Conservation (phyloP, 2,113 vertebrate species). For the Lipotes vexillifer region DNA sequence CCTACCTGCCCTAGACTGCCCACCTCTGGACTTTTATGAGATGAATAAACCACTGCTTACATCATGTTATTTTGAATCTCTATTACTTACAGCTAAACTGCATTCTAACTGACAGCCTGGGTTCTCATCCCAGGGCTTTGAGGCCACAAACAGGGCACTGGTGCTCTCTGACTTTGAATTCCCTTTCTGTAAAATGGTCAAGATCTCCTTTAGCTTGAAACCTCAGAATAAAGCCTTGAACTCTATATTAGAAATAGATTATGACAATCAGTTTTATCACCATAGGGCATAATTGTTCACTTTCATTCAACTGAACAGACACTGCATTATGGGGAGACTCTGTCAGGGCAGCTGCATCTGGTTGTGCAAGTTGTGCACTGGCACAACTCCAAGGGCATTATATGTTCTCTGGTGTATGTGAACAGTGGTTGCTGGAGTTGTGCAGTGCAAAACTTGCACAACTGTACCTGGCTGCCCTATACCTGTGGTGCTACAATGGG, state of each 20-base stretch:
- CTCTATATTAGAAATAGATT: background rate
- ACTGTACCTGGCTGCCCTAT: background rate
- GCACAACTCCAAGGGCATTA: background rate
- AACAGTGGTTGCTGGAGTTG: background rate
- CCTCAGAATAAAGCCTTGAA: background rate
- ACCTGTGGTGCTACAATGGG: background rate
- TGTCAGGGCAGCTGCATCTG: background rate
- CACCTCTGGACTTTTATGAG: background rate
- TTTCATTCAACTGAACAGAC: background rate
- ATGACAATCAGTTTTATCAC: background rate
- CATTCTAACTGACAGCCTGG: background rate
- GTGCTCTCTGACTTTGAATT: background rate
- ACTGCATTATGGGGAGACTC: background rate
- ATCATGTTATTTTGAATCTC: background rate
- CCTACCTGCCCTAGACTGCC: background rate
- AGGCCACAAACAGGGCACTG: background rate
- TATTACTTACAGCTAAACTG: background rate
- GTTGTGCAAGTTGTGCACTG: background rate
- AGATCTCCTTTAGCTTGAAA: background rate
- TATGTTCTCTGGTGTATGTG: background rate
- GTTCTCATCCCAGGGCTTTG: background rate
- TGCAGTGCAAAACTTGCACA: background rate
- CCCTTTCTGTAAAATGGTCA: background rate
- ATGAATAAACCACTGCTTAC: background rate
- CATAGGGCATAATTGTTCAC: background rate